These are phyloP conservation scores for Nymphicus hollandicus DNA, from an alignment of 2,113 vertebrate genomes.

Conservation along the genomic window DNA sequence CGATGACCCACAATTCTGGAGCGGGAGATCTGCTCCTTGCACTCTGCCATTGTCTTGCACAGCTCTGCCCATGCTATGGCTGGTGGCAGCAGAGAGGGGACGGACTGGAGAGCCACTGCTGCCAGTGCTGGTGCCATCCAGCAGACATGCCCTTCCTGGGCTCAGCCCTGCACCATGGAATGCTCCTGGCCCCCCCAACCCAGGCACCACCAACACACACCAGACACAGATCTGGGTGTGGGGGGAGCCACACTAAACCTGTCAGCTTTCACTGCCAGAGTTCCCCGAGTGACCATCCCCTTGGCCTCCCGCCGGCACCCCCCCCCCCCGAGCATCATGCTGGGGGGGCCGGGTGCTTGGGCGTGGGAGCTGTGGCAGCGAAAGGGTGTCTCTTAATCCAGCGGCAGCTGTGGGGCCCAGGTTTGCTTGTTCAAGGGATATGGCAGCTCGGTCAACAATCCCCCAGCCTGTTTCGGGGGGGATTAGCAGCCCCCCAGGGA, in stretches of 20 bases:
- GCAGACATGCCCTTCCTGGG: not conserved
- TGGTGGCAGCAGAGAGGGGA: not conserved
- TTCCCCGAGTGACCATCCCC: not conserved
- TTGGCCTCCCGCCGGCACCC: not conserved
- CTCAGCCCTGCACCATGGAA: not conserved
- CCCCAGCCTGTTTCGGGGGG: not conserved
- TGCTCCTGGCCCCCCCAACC: not conserved
- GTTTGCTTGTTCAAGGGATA: constrained; percentile 70
- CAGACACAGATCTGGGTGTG: not conserved
- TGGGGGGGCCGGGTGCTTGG: not conserved
- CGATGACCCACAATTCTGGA: constrained; percentile 32
- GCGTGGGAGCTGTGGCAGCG: accelerated
- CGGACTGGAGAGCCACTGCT: accelerated
- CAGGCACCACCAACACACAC: not conserved
- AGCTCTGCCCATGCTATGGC: not conserved
- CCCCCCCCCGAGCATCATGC: not conserved
- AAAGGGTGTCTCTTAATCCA: constrained; percentile 54
- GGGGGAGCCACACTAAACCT: not conserved
- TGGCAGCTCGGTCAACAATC: constrained; percentile 60
- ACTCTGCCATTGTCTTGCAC: not conserved
- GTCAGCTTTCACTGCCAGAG: not conserved
- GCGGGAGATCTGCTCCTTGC: constrained; percentile 55
- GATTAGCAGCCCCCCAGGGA: constrained; percentile 49
- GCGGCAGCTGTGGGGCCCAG: constrained; percentile 31
- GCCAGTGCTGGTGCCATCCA: not conserved